Base-by-base conservation (phyloP, 1,140 invertebrate species). In the Zaprionus tsacasi region DNA sequence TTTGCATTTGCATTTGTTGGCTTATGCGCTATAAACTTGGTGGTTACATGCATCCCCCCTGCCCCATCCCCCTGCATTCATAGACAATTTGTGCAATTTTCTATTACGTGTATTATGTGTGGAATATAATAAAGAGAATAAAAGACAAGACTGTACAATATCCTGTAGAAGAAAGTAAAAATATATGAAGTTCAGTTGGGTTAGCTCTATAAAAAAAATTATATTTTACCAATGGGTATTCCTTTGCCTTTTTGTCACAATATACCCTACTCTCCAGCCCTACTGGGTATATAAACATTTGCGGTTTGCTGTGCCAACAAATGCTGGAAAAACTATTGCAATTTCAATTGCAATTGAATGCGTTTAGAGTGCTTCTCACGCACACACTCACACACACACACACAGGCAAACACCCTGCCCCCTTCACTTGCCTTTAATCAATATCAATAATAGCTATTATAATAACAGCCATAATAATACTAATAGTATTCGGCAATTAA, bases 401-500 rank as follows among this genome's bases (percentile, higher is more conserved):
- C 25, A 33, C 12, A 27, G 33, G 30, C 25, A 43, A 8, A 25
- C 17, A 50, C 17, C 43, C 25, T 2, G 3, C 6, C 27, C 27
- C 27, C 27, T 36, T 36, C 13, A 36, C 54, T 38, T 54, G 56
- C 15, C 11, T 12, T 70, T 70, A 76, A 76, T 64, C 68, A 71
- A 71, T 60, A 61, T 56, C 63, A 52, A 70, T 70, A 75, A 69
- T 64, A 70, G 70, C 45, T 21, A 60, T 60, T 30, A 60, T 43
- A 43, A 27, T 30, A 60, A 60, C 21, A 40, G 57, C 21, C 25
- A 35, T 59, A 61, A 61, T 70, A 58, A 70, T 70, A 15, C 40
- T 45, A 75, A 69, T 64, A 70, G 70, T 75, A 70, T 70, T 65
- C 21, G 43, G 83, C 80, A 86, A 86, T 86, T 86, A 87, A 88